Base-by-base conservation (phyloP, 2,888 invertebrate genomes). In the Tetheella fluctuosa region DNA sequence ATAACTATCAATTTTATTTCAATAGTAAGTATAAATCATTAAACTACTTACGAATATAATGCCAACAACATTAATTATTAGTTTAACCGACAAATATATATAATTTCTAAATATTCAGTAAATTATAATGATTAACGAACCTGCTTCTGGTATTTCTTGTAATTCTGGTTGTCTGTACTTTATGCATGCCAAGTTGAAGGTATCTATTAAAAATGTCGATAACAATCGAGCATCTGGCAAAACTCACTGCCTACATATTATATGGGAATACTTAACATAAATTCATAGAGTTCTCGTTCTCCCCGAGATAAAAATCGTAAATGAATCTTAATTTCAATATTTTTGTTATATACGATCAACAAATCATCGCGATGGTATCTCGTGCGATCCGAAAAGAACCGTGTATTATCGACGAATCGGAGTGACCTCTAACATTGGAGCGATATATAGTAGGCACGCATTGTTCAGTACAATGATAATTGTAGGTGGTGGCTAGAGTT, bases 241-340 rank as follows among this genome's bases (percentile, higher is more conserved):
- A 48, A 48, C 48, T n/a, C 48, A 48, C 20, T 20, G 20, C 48
- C 48, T 48, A 48, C 48, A 48, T 48, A n/a, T 48, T 20, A 34
- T 4, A 6, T 54, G 17, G 15, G 20, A 71, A 72, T 62, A 34
- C 34, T 13, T 34, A 34, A 34, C 13, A 34, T 13, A 34, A 13
- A 70, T 67, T 69, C 74, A 66, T 65, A 69, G 17, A n/a, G 34
- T 67, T 62, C 62, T 71, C 67, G 64, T 69, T 69, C 73, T 69
- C 73, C 66, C 67, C 65, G 68, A 83, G 89, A 89, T 88, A 84
- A 86, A 80, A 85, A 90, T 89, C 88, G 82, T 84, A 87, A 89
- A 89, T 88, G 85, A 89, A 88, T 87, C 86, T 89, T 90, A 90
- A 90, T 91, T 90, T 90, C 90, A 91, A 90, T 90, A 90, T 90